Conservation (phyloP, 2,888 invertebrate species). For the Amblyjoppa proteus region DNA sequence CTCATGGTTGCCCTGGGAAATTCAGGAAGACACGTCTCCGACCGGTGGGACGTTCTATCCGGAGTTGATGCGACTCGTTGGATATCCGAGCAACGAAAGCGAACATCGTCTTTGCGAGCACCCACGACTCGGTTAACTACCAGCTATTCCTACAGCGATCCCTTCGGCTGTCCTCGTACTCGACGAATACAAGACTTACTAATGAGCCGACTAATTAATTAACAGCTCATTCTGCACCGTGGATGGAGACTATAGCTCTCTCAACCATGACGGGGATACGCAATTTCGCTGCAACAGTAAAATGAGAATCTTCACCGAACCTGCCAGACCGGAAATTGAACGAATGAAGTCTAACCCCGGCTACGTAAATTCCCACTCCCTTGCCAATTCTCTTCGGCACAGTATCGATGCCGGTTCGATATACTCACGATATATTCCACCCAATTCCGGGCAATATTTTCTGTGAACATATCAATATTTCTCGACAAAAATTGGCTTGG, state of each 20-base stretch:
- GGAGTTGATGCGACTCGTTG: conserved; percentile 19
- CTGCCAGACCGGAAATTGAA: conserved; percentile 19
- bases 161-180: neutral
- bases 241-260: neutral
- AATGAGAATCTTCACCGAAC: conserved; percentile 16
- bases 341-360: neutral
- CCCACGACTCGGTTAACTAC: neutral
- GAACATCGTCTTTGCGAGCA: conserved; percentile 18
- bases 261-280: neutral
- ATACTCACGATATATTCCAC: neutral
- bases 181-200: conserved; percentile 47
- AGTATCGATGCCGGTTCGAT: neutral
- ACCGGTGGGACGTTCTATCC: conserved; percentile 57
- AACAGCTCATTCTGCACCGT: conserved; percentile 32
- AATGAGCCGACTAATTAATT: conserved; percentile 70
- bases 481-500: no score
- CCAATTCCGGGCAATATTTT: no score
- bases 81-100: conserved; percentile 1
- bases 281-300: conserved; percentile 5
- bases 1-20: conserved; percentile 66
- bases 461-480: no score
- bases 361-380: neutral
- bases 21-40: conserved; percentile 46
- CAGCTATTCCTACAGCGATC: conserved; percentile 11
- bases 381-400: neutral